A percentile compares a stretch with the other conserved stretches of the same genome.
Evolutionary conservation across 2,113 vertebrate species (phyloP).

Genomic region (Diphyllodes magnificus): DNA sequence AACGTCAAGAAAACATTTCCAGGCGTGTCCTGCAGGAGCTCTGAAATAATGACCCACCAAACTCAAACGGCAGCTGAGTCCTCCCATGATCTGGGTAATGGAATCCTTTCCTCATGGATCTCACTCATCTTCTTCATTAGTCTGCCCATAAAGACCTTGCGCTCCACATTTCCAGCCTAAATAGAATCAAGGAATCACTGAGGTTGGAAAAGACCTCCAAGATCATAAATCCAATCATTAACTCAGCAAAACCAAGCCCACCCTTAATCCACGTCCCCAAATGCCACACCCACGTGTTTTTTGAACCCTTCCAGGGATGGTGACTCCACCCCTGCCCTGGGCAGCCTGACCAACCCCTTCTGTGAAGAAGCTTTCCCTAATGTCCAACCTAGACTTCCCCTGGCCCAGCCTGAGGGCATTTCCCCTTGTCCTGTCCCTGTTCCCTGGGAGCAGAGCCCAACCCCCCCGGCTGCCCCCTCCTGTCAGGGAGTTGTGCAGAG

Average conservation of each 20-base stretch:
- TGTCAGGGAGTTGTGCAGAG: background rate
- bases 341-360: background rate
- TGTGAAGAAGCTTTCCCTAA: background rate
- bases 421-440: accelerated
- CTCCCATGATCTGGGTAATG: background rate
- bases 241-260: background rate
- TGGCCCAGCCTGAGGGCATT: accelerated
- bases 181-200: too few relatives aligned
- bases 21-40: background rate
- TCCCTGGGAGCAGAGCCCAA: background rate
- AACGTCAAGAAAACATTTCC: background rate
- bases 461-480: background rate
- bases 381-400: accelerated
- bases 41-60: background rate
- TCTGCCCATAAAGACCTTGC: background rate
- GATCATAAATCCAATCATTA: background rate
- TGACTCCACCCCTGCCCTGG: background rate
- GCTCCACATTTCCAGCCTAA: background rate
- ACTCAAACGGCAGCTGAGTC: background rate
- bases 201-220: background rate
- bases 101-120: background rate
- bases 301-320: background rate
- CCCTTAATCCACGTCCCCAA: accelerated
- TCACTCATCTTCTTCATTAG: background rate
- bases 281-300: accelerated